Evolutionary conservation across 2,888 invertebrate species (phyloP), one percentile per base, ranked within the genome.

Genomic region (Hypomecis punctinalis): DNA sequence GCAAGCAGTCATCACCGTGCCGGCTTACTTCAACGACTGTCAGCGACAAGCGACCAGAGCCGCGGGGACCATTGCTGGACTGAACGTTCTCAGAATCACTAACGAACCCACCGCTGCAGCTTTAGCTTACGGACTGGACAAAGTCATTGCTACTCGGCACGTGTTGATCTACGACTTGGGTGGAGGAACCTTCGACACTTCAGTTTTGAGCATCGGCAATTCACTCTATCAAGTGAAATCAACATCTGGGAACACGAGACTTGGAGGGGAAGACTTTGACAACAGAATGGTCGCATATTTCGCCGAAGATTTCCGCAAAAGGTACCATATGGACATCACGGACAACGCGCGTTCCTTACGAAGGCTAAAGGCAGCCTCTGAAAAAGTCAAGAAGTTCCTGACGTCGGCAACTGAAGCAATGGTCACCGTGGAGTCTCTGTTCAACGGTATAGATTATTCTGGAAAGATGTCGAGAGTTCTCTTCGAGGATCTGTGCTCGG

Each of bases 181-280:
- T 5, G 90, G 90, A 0, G 89, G 89, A 3, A 89, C 86, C 47
- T 81, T 89, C 5, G 88, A 90, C 48, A 88, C 89, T 37, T 86
- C 90, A 7, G 69, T 90, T 9, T 46, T 91, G 2, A 81, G 73
- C 5, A 82, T 89, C 10, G 77, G 73, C 0, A 77, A 81, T 13
- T 81, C 82, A 0, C 69, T 85, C 0, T 90, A 83, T 35, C 80
- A 88, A 72, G 90, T 91, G 0, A 88, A 81, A 61, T 76, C 86
- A 0, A 88, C 87, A 0, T 80, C 84, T 0, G 88, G 89, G 0
- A 85, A 84, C 48, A 82, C 84, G 0, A 74, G 82, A 23, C 66
- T 90, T 0, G 90, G 90, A 0, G 90, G 90, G 0, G 88, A 89
- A 35, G 89, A 90, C 48, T 91, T 90, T n/a, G 89, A 91, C 43